Percentiles rank a stretch among this genome's conserved stretches.
These are phyloP conservation scores for Elegia similella DNA, from an alignment of 2,888 invertebrate species.

Conservation along the genomic window DNA sequence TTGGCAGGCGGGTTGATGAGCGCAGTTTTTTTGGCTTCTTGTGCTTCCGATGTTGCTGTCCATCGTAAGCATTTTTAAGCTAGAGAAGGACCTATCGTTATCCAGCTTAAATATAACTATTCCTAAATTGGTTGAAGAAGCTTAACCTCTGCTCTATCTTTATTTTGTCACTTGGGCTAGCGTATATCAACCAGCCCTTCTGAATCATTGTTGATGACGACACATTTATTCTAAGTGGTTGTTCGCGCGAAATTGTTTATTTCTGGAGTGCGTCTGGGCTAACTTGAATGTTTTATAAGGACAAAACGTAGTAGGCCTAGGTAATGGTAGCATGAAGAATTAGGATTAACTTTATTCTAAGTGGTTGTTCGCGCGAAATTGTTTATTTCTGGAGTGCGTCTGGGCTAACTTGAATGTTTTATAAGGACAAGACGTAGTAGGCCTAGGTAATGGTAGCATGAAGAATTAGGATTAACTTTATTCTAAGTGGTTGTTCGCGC, in stretches of 20 bases:
- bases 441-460: not conserved
- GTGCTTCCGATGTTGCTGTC: too few species aligned
- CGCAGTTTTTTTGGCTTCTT: too few species aligned
- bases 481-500: constrained; percentile 26
- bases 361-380: constrained; percentile 12
- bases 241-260: constrained; percentile 12
- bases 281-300: not conserved
- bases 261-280: not conserved
- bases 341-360: constrained; percentile 42
- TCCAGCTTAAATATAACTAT: too few species aligned
- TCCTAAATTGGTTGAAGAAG: too few species aligned
- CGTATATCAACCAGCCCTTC: constrained; percentile 29
- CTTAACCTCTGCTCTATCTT: not conserved
- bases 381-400: constrained; percentile 2
- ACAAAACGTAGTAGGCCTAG: not conserved
- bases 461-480: too few species aligned
- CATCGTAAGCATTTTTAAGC: too few species aligned
- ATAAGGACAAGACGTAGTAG: not conserved
- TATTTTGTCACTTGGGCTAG: constrained; percentile 16
- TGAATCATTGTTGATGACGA: constrained; percentile 41
- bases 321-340: too few species aligned
- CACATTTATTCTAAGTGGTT: constrained; percentile 37
- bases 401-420: not conserved
- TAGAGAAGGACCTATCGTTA: too few species aligned
- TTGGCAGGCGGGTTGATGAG: too few species aligned